A percentile compares a stretch with the other conserved stretches of the same genome.
Evolutionary conservation across 2,113 vertebrate genomes (phyloP).

Genomic region (Rhabdomys dilectus): DNA sequence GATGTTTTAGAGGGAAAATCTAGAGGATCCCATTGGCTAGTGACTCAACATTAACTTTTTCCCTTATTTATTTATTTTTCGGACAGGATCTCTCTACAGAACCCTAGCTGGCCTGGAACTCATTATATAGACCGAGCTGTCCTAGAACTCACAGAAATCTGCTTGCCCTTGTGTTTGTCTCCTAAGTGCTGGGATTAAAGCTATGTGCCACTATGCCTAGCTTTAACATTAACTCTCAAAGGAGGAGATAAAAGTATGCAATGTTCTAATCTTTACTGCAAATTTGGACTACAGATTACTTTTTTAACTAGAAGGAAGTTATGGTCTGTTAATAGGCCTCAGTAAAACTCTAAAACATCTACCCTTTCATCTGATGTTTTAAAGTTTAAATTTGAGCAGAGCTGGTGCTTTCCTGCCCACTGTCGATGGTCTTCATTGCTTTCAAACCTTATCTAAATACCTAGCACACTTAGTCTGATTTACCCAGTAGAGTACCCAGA

Average conservation of each 20-base stretch:
- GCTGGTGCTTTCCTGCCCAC: background rate
- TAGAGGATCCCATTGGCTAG: background rate
- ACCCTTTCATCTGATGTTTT: background rate
- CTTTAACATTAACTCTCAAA: background rate
- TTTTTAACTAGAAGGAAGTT: background rate
- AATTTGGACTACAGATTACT: background rate
- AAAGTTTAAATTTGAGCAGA: background rate
- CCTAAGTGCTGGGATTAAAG: background rate
- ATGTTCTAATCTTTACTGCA: background rate
- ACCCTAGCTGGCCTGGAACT: background rate
- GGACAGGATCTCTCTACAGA: background rate
- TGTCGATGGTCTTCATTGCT: background rate
- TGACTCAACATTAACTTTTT: background rate
- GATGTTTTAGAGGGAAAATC: background rate
- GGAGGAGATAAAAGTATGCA: too few relatives aligned
- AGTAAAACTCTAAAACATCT: too few relatives aligned
- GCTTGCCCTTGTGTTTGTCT: background rate
- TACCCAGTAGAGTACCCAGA: background rate
- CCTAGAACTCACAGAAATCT: background rate
- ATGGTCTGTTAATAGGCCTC: background rate
- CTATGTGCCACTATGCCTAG: background rate
- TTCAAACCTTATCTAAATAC: too few relatives aligned
- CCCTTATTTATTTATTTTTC: background rate
- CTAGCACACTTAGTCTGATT: background rate
- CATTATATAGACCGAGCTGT: background rate